Base-by-base conservation (phyloP, 2,888 invertebrate species). In the Lithophane socia region DNA sequence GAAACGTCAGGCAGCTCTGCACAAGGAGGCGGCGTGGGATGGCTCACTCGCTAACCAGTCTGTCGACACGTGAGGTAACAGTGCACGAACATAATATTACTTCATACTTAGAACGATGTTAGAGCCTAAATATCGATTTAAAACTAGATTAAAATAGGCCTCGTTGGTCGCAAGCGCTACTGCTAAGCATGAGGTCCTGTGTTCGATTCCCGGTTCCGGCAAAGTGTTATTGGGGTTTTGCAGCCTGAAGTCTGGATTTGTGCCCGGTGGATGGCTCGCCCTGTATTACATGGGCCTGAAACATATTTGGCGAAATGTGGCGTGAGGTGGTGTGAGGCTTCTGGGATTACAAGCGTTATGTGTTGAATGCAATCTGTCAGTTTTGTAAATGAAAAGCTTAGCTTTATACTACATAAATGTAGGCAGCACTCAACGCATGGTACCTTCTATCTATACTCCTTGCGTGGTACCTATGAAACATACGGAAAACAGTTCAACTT, bases 1-100 rank as follows among this genome's bases (percentile, higher is more conserved):
- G 91, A 97, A 97, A 82, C 94, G 96, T 0, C 95, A 96, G 71
- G 97, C 96, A 42, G 97, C 97, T 49, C 83, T 95, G 37, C 96
- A 96, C 89, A 95, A 95, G 90, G 96, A 97, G 88, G 97, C 96
- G 9, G 97, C 97, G 73, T 97, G 97, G 97, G 96, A 97, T 86
- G 97, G 97, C 81, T 96, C 96, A 61, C 95, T 97, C 79, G 95
- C 95, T 81, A 95, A 95, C 92, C 93, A 93, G 56, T 92, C 94
- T 0, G 86, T 92, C 67, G 94, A 95, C 82, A 88, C 92, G 63
- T 93, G 92, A 94, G 93, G 93, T 93, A 89, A 89, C 88, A 74
- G 78, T 86, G 76, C 75, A 66, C 44, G 24, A 68, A 42, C 67
- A 60, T 56, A 64, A 29, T 70, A 49, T n/a, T 52, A 21, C 13